Conservation (phyloP, 2,113 vertebrate species). For the Seriola dumerili region DNA sequence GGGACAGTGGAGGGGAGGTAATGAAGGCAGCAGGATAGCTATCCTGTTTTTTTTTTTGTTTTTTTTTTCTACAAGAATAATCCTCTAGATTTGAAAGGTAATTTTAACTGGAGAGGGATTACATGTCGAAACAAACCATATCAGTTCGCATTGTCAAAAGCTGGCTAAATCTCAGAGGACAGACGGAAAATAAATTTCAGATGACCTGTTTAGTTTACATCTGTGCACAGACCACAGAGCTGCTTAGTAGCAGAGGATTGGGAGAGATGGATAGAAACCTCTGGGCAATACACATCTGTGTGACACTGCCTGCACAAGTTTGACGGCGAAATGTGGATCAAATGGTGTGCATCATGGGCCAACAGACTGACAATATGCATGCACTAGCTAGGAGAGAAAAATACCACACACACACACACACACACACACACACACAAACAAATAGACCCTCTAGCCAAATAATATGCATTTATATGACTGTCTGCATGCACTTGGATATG, state of each 20-base stretch:
- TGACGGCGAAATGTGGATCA: conserved; percentile 53
- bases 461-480: conserved; percentile 55
- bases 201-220: conserved; percentile 77
- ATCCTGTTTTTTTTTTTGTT: neutral
- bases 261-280: conserved; percentile 28
- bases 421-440: neutral
- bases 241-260: conserved; percentile 27
- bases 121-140: conserved; percentile 62
- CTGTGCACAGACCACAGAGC: conserved; percentile 45
- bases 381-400: neutral
- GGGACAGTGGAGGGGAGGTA: neutral
- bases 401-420: neutral
- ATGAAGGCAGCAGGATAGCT: neutral
- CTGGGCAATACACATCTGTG: conserved; percentile 65
- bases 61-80: conserved; percentile 52
- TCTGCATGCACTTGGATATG: conserved; percentile 1
- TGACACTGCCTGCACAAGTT: conserved; percentile 36
- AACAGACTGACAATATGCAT: conserved; percentile 27
- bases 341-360: conserved; percentile 38
- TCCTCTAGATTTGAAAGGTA: conserved; percentile 57
- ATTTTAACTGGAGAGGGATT: conserved; percentile 69
- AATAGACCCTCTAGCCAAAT: conserved; percentile 2
- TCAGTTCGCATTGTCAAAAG: conserved; percentile 51
- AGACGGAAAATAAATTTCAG: conserved; percentile 67
- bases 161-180: conserved; percentile 55